Conservation (phyloP, 2,113 vertebrate genomes). For the Gavialis gangeticus region DNA sequence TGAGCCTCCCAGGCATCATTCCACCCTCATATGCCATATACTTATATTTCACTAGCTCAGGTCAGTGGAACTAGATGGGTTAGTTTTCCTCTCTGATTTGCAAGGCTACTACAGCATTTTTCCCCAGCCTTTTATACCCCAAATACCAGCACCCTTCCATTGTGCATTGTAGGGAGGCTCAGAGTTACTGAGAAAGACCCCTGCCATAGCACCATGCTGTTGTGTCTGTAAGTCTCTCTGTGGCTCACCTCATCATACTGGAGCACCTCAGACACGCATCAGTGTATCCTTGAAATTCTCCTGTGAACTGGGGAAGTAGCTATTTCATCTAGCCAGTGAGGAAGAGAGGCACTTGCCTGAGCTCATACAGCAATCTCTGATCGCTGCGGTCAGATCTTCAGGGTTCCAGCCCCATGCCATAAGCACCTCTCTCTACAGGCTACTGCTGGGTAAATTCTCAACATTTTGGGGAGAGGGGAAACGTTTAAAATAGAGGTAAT, state of each 20-base stretch:
- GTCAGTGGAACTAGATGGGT: neutral
- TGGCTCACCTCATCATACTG: neutral
- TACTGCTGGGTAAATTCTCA: neutral
- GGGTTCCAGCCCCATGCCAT: rapidly evolving
- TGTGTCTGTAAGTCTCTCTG: neutral
- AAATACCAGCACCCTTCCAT: neutral
- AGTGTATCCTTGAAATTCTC: neutral
- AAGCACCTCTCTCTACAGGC: rapidly evolving
- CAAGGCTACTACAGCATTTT: neutral
- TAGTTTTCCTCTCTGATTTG: neutral
- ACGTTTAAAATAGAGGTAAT: neutral
- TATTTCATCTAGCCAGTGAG: neutral
- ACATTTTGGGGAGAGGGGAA: neutral
- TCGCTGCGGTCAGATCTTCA: neutral
- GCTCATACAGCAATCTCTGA: neutral
- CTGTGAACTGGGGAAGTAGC: neutral
- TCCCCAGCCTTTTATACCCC: neutral
- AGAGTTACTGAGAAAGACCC: neutral
- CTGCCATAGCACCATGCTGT: neutral
- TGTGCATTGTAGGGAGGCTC: neutral
- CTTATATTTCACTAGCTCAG: neutral
- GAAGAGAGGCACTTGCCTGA: too few species aligned
- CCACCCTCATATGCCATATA: neutral
- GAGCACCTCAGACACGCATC: neutral
- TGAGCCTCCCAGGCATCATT: neutral